phyloP scores from a whole-genome alignment of 2,888 invertebrate genomes.

The Drosophila flavopinicola region DNA sequence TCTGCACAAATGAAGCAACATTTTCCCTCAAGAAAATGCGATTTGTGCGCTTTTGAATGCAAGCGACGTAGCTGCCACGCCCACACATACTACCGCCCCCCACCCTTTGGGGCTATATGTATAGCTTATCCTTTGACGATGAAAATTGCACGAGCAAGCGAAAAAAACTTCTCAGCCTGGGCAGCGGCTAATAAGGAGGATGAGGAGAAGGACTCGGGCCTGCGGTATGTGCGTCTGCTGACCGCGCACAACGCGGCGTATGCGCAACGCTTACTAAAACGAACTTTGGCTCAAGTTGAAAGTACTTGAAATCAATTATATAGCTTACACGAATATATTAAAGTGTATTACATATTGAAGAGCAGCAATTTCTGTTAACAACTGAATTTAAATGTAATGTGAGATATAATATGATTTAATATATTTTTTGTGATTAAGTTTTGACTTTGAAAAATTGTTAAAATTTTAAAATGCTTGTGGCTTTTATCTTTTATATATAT shows the following conservation, averaged over 20 bases:
- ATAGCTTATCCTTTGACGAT: constrained; percentile 67
- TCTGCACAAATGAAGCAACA: constrained; percentile 79
- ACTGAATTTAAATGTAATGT: too few species aligned
- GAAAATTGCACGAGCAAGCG: constrained; percentile 70
- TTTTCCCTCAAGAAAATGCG: constrained; percentile 77
- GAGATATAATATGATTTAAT: too few species aligned
- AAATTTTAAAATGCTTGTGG: background rate
- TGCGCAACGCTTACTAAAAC: constrained; percentile 43
- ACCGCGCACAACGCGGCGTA: constrained; percentile 58
- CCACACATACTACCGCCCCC: constrained; percentile 12
- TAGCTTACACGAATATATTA: constrained; percentile 2
- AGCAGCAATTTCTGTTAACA: too few species aligned
- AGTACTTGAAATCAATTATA: constrained; percentile 35
- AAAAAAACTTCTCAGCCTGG: constrained; percentile 62
- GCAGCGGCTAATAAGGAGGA: constrained; percentile 51
- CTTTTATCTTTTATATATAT: too few species aligned
- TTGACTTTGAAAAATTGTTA: too few species aligned
- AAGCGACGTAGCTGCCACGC: constrained; percentile 57
- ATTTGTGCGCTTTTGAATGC: constrained; percentile 80
- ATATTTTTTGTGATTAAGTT: too few species aligned
- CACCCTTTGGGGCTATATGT: background rate
- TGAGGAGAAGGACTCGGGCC: too few species aligned
- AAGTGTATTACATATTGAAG: background rate
- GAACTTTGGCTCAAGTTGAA: constrained; percentile 30
- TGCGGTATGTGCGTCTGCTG: constrained; percentile 59